phyloP scores from a whole-genome alignment of 2,113 vertebrate genomes.

The Suricata suricatta region DNA sequence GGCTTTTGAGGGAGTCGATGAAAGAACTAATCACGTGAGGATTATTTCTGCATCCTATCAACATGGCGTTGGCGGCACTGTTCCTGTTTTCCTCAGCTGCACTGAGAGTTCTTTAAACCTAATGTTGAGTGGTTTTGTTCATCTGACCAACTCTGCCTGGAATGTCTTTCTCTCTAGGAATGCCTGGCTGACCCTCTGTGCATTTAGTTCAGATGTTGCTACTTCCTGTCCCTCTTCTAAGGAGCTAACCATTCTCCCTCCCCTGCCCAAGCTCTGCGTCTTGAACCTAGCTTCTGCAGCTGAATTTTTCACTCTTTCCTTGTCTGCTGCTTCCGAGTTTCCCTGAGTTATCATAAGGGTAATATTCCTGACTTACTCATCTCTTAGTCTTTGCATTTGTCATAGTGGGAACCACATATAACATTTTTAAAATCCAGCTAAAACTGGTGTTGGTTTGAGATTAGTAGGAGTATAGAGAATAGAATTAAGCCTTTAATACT shows the following conservation, averaged over 20 bases:
- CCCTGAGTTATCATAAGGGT: background rate
- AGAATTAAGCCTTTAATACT: background rate
- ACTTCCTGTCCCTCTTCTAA: background rate
- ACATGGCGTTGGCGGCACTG: background rate
- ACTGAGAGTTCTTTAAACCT: background rate
- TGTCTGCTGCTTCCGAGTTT: background rate
- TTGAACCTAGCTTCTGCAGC: rapidly evolving
- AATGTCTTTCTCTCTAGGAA: background rate
- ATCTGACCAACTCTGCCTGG: background rate
- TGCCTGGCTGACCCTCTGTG: background rate
- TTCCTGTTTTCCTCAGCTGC: background rate
- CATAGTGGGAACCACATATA: background rate
- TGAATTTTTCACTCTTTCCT: background rate
- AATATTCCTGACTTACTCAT: background rate
- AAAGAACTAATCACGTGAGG: background rate
- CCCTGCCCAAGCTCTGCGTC: background rate
- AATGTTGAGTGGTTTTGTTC: background rate
- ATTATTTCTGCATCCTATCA: background rate
- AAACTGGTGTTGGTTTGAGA: background rate
- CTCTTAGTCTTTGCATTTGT: background rate
- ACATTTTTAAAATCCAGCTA: background rate
- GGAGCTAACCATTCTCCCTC: background rate
- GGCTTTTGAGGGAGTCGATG: background rate
- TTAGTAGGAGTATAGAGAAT: background rate
- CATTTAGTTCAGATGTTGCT: background rate